These are phyloP conservation scores for Helicolenus hilgendorfi DNA, from an alignment of 2,797 vertebrate species.

Conservation along the genomic window DNA sequence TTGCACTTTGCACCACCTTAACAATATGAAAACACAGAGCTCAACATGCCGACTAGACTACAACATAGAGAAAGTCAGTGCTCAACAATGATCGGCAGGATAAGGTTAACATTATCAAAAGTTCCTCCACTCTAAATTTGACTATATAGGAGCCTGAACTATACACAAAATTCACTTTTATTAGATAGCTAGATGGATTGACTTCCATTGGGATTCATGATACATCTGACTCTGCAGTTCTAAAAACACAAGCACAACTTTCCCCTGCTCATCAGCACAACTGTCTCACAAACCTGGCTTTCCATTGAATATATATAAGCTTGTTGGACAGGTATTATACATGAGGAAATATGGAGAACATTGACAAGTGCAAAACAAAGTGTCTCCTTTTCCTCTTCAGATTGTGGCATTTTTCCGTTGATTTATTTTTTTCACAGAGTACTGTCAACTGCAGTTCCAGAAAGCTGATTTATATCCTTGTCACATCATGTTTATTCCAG, in stretches of 20 bases:
- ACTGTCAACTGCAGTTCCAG: conserved; percentile 6
- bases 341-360: conserved; percentile 14
- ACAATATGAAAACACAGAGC: not conserved
- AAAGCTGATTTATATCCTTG: conserved; percentile 10
- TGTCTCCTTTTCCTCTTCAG: not conserved
- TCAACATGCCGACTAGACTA: not conserved
- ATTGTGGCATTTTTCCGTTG: not conserved
- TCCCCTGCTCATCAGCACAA: conserved; percentile 33
- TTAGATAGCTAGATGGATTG: not conserved
- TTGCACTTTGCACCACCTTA: not conserved
- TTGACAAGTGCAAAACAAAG: conserved; percentile 45
- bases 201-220: not conserved
- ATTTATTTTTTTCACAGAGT: not conserved
- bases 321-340: conserved; percentile 30
- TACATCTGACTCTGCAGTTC: conserved; percentile 31
- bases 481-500: not conserved
- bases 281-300: conserved; percentile 19
- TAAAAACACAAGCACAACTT: conserved; percentile 28
- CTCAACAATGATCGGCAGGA: not conserved
- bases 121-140: not conserved
- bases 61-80: not conserved
- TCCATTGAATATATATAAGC: not conserved
- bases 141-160: not conserved
- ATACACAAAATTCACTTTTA: not conserved
- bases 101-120: not conserved